phyloP scores from a whole-genome alignment of 2,797 vertebrate genomes.

The Nyctibius grandis region DNA sequence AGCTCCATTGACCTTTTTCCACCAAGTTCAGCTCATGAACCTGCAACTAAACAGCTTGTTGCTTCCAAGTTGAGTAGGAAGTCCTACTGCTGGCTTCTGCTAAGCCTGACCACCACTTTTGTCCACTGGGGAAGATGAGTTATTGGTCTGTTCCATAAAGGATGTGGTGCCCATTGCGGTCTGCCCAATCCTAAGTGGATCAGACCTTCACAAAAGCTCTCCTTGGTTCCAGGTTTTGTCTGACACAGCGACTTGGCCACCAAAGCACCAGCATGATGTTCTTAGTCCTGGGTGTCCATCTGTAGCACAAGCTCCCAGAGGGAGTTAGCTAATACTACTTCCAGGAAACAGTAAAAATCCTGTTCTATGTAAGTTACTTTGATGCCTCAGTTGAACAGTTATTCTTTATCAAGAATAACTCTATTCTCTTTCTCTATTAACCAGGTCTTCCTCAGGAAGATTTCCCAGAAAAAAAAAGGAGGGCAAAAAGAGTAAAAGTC shows the following conservation, averaged over 20 bases:
- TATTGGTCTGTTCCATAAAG: not conserved
- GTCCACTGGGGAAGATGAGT: not conserved
- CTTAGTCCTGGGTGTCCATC: not conserved
- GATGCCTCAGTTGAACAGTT: not conserved
- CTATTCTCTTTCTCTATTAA: not conserved
- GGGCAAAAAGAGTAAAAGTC: not conserved
- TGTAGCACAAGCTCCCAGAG: not conserved
- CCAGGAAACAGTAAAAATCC: not conserved
- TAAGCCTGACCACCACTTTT: not conserved
- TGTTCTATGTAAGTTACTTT: not conserved
- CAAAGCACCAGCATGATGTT: not conserved
- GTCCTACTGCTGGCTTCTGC: not conserved
- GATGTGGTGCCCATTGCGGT: not conserved
- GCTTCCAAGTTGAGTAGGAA: not conserved
- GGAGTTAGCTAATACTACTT: not conserved
- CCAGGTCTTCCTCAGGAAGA: not conserved
- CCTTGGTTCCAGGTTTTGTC: not conserved
- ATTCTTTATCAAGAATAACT: not conserved
- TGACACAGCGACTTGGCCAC: not conserved
- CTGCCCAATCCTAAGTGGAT: not conserved
- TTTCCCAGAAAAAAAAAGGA: not conserved
- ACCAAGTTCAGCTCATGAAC: not conserved
- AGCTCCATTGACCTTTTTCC: not conserved
- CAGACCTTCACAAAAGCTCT: not conserved
- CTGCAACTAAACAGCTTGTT: not conserved